Evolutionary conservation across 2,888 invertebrate genomes (phyloP).

Genomic region (Galerucella pusilla): DNA sequence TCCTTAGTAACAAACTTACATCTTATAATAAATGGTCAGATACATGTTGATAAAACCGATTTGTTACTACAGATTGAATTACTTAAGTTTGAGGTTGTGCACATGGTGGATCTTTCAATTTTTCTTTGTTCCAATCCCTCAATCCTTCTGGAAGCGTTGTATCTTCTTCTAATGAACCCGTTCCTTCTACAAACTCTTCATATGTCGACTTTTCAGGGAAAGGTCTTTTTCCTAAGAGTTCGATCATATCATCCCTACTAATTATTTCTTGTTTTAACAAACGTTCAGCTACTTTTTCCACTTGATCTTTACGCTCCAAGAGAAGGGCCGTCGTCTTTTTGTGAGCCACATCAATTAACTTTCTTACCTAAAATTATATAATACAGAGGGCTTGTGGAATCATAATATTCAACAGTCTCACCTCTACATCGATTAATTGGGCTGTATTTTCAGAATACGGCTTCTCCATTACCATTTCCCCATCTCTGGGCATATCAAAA

Average conservation of each 20-base stretch:
- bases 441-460: slow-evolving; percentile 99
- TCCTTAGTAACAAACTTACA: not conserved
- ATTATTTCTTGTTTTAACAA: slow-evolving; percentile 94
- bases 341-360: slow-evolving; percentile 82
- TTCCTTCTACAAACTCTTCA: slow-evolving; percentile 98
- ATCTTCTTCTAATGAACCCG: slow-evolving; percentile 97
- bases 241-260: slow-evolving; percentile 97
- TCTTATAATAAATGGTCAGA: not conserved
- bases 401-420: slow-evolving; percentile 46
- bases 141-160: slow-evolving; percentile 94
- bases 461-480: slow-evolving; percentile 93
- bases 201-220: slow-evolving; percentile 99
- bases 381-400: not conserved
- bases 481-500: slow-evolving; percentile 93
- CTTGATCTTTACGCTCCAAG: slow-evolving; percentile 82
- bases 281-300: slow-evolving; percentile 88
- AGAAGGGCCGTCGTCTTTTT: slow-evolving; percentile 82
- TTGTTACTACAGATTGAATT: not conserved
- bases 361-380: slow-evolving; percentile 61
- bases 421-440: slow-evolving; percentile 92
- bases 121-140: slow-evolving; percentile 91
- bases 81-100: slow-evolving; percentile 23
- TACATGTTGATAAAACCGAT: slow-evolving; percentile 4
- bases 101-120: slow-evolving; percentile 44
- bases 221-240: slow-evolving; percentile 82